Conservation (phyloP, 2,113 vertebrate species). For the Genyomyrus donnyi region DNA sequence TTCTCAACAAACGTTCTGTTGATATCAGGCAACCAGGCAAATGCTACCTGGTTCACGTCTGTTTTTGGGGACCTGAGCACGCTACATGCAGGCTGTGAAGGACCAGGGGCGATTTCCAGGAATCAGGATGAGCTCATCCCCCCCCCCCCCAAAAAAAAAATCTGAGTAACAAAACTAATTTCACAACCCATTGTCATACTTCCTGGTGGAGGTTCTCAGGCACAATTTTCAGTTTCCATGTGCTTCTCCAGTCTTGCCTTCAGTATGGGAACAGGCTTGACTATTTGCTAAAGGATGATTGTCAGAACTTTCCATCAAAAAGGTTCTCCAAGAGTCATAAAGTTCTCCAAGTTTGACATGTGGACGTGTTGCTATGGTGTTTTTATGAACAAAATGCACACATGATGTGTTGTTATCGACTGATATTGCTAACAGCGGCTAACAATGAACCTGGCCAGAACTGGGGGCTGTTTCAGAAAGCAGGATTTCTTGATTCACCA, state of each 20-base stretch:
- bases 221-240: background rate
- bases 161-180: background rate
- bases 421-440: too few species aligned
- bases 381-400: too few species aligned
- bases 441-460: too few species aligned
- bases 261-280: background rate
- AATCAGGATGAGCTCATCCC: background rate
- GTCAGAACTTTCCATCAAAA: background rate
- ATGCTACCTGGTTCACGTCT: background rate
- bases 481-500: too few species aligned
- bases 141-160: background rate
- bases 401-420: too few species aligned
- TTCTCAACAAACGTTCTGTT: background rate
- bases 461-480: too few species aligned
- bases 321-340: background rate
- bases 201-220: background rate
- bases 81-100: background rate
- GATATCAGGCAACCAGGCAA: background rate
- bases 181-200: background rate
- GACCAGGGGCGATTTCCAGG: background rate
- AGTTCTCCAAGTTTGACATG: background rate
- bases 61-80: background rate
- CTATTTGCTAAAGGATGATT: background rate
- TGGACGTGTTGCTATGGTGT: too few species aligned
- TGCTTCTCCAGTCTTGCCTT: background rate